Conservation (phyloP, 2,113 vertebrate species). For the Ursus arctos region DNA sequence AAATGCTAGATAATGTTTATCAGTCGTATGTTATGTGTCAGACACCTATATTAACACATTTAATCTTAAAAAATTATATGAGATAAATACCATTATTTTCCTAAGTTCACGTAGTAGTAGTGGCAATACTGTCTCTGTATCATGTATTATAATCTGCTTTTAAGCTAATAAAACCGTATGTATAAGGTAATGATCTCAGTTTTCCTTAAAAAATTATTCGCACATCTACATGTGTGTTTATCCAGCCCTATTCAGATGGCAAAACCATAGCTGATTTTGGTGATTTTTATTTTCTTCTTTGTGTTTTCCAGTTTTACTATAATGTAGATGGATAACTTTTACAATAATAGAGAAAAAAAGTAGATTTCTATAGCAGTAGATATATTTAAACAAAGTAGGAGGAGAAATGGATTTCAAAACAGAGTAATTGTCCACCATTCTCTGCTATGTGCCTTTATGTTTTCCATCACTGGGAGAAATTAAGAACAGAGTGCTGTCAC, state of each 20-base stretch:
- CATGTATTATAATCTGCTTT: background rate
- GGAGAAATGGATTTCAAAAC: background rate
- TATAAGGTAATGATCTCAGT: background rate
- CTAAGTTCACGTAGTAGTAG: background rate
- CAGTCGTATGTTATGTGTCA: background rate
- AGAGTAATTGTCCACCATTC: background rate
- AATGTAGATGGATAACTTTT: background rate
- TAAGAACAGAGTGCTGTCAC: background rate
- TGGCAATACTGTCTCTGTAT: background rate
- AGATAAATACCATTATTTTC: background rate
- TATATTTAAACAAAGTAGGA: background rate
- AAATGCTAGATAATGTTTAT: background rate
- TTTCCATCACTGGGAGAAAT: background rate
- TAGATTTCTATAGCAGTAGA: background rate
- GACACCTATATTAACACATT: background rate
- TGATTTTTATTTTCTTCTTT: background rate
- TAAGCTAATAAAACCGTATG: background rate
- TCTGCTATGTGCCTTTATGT: rapidly evolving
- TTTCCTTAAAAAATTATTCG: background rate
- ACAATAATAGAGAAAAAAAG: background rate
- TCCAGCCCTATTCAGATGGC: background rate
- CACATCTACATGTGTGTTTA: background rate
- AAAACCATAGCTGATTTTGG: background rate
- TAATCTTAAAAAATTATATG: background rate
- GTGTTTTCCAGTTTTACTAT: background rate